Conservation (phyloP, 2,797 vertebrate genomes). For the Synanceia verrucosa region DNA sequence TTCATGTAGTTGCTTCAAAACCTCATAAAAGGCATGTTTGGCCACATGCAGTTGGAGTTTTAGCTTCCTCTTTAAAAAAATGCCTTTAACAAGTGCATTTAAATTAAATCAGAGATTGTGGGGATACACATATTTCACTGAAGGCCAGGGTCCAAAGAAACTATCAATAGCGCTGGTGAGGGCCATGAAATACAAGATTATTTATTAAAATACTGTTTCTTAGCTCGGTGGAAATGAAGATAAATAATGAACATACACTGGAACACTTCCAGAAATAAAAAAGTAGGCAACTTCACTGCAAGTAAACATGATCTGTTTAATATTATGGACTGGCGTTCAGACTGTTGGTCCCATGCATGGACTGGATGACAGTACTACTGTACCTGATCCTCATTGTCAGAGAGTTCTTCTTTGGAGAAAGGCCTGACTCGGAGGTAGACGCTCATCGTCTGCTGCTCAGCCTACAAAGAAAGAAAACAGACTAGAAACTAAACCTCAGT, state of each 20-base stretch:
- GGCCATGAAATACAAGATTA: background rate
- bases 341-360: background rate
- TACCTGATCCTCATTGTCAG: constrained; percentile 86
- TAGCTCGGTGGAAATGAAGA: background rate
- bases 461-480: constrained; percentile 44
- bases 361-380: background rate
- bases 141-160: too few species aligned
- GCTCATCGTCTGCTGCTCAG: constrained; percentile 84
- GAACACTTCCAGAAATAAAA: background rate
- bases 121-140: too few species aligned
- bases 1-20: background rate
- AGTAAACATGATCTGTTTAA: background rate
- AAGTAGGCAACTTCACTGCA: background rate
- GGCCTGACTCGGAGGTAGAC: constrained; percentile 90
- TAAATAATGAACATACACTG: background rate
- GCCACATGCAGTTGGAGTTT: too few species aligned
- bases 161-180: background rate
- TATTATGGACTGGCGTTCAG: background rate
- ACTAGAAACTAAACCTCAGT: background rate
- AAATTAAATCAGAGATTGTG: background rate
- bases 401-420: constrained; percentile 86
- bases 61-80: background rate
- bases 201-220: background rate
- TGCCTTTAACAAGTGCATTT: background rate
- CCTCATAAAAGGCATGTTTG: too few species aligned